A percentile compares a stretch with the other conserved stretches of the same genome.
Evolutionary conservation across 2,113 vertebrate species (phyloP).

Genomic region (Tachuris rubrigastra): DNA sequence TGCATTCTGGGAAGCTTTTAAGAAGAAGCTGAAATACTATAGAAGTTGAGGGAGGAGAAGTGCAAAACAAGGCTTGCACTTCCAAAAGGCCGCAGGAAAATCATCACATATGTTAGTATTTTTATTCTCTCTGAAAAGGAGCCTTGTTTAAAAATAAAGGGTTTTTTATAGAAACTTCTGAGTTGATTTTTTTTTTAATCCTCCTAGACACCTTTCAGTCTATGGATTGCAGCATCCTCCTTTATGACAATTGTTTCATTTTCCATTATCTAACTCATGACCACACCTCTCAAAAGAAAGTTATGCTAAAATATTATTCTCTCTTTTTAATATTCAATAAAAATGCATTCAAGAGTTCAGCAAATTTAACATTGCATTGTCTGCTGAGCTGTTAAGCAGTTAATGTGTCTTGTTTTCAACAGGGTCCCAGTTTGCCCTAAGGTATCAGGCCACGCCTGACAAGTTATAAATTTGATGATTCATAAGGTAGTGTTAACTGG

Average conservation of each 20-base stretch:
- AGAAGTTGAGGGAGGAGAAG: rapidly evolving
- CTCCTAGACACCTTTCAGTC: not conserved
- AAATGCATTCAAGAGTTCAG: not conserved
- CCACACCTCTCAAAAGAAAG: not conserved
- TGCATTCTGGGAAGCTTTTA: not conserved
- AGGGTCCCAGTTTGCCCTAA: not conserved
- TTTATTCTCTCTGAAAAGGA: not conserved
- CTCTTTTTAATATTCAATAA: not conserved
- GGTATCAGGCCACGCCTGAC: not conserved
- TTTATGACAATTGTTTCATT: not conserved
- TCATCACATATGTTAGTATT: not conserved
- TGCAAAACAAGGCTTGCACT: not conserved
- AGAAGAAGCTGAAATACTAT: not conserved
- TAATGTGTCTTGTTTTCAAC: not conserved
- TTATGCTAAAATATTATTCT: not conserved
- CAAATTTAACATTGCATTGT: not conserved
- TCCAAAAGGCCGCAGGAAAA: not conserved
- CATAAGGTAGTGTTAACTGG: not conserved
- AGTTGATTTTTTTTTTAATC: not conserved
- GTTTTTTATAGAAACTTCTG: not conserved
- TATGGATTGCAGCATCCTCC: not conserved
- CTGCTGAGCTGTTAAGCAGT: not conserved
- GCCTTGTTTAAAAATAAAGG: not conserved
- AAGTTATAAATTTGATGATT: conserved; percentile 36
- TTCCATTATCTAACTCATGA: not conserved